Evolutionary conservation across 2,888 invertebrate genomes (phyloP).

Genomic region (Eutolmus rufibarbis): DNA sequence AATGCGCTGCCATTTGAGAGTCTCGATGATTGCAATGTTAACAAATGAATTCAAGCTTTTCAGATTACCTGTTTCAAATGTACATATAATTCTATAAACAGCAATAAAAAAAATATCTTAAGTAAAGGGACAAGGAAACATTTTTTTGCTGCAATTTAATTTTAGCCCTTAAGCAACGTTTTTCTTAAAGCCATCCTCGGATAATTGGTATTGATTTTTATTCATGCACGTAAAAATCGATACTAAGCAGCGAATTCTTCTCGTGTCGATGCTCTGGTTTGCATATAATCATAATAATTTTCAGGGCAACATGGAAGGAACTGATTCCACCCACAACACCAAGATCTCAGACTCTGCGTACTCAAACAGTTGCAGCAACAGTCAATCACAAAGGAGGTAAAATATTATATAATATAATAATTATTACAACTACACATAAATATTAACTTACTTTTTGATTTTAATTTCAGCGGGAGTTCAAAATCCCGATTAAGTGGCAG

Average conservation of each 20-base stretch:
- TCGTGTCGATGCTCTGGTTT: not conserved
- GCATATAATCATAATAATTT: not conserved
- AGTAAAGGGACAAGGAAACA: too few relatives aligned
- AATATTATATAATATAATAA: not conserved
- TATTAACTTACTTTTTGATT: not conserved
- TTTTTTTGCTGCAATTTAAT: too few relatives aligned
- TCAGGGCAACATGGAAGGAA: constrained; percentile 20
- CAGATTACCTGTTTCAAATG: too few relatives aligned
- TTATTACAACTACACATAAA: not conserved
- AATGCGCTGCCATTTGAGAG: too few relatives aligned
- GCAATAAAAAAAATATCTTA: too few relatives aligned
- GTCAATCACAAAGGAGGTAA: constrained; percentile 82
- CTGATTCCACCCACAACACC: constrained; percentile 28
- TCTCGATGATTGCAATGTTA: too few relatives aligned
- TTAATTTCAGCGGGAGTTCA: constrained; percentile 71
- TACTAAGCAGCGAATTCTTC: not conserved
- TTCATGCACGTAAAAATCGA: not conserved
- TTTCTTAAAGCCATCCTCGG: not conserved
- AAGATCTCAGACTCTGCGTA: constrained; percentile 79
- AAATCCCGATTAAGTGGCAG: constrained; percentile 80
- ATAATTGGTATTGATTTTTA: not conserved
- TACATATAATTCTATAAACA: too few relatives aligned
- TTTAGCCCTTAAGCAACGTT: not conserved
- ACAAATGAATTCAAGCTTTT: too few relatives aligned
- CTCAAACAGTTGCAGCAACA: constrained; percentile 82